Conservation (phyloP, 2,113 vertebrate species). For the Pteronura brasiliensis region DNA sequence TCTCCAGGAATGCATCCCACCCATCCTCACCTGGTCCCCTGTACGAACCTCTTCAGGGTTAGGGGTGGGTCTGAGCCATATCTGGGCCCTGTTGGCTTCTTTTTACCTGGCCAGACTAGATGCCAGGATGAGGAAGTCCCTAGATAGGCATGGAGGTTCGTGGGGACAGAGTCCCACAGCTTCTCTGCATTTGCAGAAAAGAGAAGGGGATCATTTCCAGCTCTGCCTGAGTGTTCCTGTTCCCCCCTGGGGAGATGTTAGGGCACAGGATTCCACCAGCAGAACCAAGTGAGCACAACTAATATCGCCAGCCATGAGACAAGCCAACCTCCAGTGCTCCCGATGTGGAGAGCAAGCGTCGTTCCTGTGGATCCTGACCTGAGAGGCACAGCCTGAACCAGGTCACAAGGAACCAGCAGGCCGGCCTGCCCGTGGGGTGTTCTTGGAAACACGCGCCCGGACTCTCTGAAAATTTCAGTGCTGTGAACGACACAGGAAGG, state of each 20-base stretch:
- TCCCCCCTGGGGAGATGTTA: rapidly evolving
- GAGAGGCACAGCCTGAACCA: rapidly evolving
- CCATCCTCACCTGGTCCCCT: neutral
- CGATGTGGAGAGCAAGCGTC: rapidly evolving
- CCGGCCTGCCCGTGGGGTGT: neutral
- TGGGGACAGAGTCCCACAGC: rapidly evolving
- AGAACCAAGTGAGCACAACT: neutral
- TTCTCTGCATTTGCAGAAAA: neutral
- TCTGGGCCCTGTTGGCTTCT: neutral
- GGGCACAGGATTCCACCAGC: neutral
- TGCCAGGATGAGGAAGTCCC: neutral
- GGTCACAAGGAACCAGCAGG: neutral
- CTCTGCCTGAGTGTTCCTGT: neutral
- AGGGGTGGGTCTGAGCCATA: neutral
- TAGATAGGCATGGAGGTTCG: rapidly evolving
- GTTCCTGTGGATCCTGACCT: neutral
- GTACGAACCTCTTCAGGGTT: neutral
- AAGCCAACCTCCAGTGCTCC: neutral
- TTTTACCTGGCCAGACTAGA: neutral
- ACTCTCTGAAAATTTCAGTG: rapidly evolving
- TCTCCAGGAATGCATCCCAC: neutral
- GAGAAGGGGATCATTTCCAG: neutral
- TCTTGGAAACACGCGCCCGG: neutral
- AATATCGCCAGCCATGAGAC: neutral
- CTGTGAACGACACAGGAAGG: neutral